Percentiles rank a stretch among this genome's conserved stretches.
Evolutionary conservation across 2,888 invertebrate species (phyloP).

Genomic region (Chrysolina oricalcia): DNA sequence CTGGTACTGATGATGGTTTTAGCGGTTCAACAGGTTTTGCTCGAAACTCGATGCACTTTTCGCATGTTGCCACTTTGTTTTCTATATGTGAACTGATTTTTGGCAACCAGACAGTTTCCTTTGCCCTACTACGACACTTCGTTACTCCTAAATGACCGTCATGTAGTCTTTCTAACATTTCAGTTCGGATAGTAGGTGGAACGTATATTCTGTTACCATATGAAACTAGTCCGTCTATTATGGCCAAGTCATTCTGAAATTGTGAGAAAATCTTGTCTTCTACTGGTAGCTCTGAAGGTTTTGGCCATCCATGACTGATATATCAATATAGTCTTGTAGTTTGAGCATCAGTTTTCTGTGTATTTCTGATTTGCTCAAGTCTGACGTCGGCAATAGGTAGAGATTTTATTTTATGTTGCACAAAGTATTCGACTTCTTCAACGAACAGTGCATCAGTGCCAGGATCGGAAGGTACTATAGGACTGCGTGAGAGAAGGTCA

Average conservation of each 20-base stretch:
- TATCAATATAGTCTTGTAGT: too few relatives aligned
- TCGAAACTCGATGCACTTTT: too few relatives aligned
- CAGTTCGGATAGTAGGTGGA: not conserved
- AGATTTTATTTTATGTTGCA: too few relatives aligned
- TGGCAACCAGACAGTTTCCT: slow-evolving; percentile 22
- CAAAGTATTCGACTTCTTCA: not conserved
- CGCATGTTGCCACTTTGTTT: too few relatives aligned
- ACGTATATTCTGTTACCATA: not conserved
- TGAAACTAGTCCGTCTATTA: not conserved
- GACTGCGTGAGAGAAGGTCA: slow-evolving; percentile 55
- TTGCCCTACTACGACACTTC: not conserved
- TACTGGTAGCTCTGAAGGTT: not conserved
- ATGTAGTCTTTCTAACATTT: too few relatives aligned
- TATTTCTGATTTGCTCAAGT: too few relatives aligned
- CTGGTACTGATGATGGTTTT: too few relatives aligned
- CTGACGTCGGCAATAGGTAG: too few relatives aligned
- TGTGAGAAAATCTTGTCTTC: not conserved
- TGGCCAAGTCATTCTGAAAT: not conserved
- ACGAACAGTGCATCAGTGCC: slow-evolving; percentile 25
- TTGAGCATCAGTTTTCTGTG: not conserved
- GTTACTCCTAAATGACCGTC: too few relatives aligned
- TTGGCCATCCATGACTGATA: not conserved
- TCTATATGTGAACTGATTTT: slow-evolving; percentile 19
- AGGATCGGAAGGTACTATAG: slow-evolving; percentile 63
- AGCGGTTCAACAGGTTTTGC: too few relatives aligned